Conservation (phyloP, 2,113 vertebrate species). For the Clarias macrocephalus region DNA sequence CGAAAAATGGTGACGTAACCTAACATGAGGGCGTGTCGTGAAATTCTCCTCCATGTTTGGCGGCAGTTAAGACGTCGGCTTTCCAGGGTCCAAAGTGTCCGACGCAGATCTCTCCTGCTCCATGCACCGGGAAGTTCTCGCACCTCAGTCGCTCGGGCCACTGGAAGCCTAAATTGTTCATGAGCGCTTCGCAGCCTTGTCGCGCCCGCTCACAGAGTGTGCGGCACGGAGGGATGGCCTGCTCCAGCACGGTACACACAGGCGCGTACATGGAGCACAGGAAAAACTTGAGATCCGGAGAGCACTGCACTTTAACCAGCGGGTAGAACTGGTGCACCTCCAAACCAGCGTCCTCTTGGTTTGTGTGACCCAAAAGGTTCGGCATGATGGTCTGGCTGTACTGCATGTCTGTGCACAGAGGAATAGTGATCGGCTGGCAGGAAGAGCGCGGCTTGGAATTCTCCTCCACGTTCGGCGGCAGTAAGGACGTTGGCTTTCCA, state of each 20-base stretch:
- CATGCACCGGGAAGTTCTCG: constrained; percentile 82
- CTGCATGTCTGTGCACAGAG: constrained; percentile 81
- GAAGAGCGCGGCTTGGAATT: constrained; percentile 67
- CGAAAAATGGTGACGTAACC: too few relatives aligned
- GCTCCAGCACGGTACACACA: constrained; percentile 84
- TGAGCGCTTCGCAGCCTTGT: constrained; percentile 83
- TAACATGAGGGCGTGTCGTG: too few relatives aligned
- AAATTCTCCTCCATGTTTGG: constrained; percentile 62
- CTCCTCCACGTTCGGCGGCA: constrained; percentile 67
- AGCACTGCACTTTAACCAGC: constrained; percentile 82
- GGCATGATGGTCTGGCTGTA: constrained; percentile 91
- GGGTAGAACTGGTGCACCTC: constrained; percentile 89
- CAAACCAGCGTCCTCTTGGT: constrained; percentile 84
- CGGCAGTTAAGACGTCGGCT: constrained; percentile 71
- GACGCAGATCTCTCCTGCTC: constrained; percentile 83
- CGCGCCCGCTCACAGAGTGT: constrained; percentile 82
- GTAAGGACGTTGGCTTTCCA: constrained; percentile 67
- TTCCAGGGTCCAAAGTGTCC: constrained; percentile 76
- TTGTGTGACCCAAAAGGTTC: constrained; percentile 84
- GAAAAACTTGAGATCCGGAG: constrained; percentile 80
- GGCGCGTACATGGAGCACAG: constrained; percentile 86
- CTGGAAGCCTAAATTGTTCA: constrained; percentile 88
- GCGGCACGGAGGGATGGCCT: constrained; percentile 83
- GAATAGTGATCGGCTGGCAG: constrained; percentile 83
- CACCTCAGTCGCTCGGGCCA: constrained; percentile 84